Evolutionary conservation across 1,140 invertebrate species (phyloP).

Genomic region (Hycleus cichorii): DNA sequence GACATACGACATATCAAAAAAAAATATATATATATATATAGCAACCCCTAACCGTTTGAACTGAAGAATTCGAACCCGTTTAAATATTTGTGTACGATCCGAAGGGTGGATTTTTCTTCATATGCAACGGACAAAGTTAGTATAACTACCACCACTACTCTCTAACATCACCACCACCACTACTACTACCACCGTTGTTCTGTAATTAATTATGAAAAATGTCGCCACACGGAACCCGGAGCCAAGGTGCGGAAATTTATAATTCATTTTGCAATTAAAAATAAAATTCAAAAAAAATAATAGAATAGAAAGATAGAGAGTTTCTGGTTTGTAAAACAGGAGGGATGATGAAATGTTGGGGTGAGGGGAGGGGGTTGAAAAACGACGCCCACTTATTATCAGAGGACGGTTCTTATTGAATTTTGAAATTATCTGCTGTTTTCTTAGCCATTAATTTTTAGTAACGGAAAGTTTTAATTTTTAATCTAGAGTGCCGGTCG

Average conservation of each 20-base stretch:
- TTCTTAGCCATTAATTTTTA: conserved; percentile 39
- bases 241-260: conserved; percentile 29
- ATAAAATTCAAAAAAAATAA: conserved; percentile 14
- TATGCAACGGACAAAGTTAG: conserved; percentile 1
- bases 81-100: conserved; percentile 9
- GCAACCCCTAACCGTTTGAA: background rate
- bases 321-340: too few species aligned
- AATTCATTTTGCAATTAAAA: conserved; percentile 32
- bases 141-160: conserved; percentile 1
- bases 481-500: conserved; percentile 34
- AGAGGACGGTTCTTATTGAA: conserved; percentile 33
- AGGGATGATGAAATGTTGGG: background rate
- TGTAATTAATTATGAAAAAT: conserved; percentile 27
- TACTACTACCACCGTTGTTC: background rate
- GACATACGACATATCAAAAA: conserved; percentile 19
- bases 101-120: background rate
- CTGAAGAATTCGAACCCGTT: conserved; percentile 18
- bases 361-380: conserved; percentile 1
- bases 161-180: conserved; percentile 3
- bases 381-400: conserved; percentile 24
- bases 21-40: too few species aligned
- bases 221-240: conserved; percentile 16
- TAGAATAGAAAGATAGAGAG: conserved; percentile 16
- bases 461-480: conserved; percentile 37
- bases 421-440: conserved; percentile 38